Evolutionary conservation across 2,888 invertebrate species (phyloP).

Genomic region (Dolichopus griseipennis): DNA sequence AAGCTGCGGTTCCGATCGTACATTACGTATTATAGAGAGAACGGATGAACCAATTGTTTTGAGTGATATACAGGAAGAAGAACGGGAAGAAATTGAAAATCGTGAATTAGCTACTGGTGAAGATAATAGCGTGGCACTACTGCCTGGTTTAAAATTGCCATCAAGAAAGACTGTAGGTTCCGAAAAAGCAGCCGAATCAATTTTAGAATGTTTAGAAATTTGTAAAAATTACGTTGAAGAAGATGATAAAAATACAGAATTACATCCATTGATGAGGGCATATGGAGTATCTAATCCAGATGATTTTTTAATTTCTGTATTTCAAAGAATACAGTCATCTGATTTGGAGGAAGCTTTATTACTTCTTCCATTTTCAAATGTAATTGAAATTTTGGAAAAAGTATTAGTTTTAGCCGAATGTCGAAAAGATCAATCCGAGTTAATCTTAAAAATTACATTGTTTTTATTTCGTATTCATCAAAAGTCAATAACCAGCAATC

Average conservation of each 20-base stretch:
- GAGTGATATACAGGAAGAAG: constrained; percentile 81
- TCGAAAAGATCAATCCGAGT: constrained; percentile 63
- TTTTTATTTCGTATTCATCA: constrained; percentile 70
- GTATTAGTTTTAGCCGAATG: constrained; percentile 58
- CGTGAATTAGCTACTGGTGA: constrained; percentile 62
- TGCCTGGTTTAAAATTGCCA: constrained; percentile 70
- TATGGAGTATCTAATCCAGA: constrained; percentile 62
- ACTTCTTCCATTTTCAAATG: constrained; percentile 72
- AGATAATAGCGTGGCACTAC: constrained; percentile 57
- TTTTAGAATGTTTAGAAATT: constrained; percentile 83
- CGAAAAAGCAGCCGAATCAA: constrained; percentile 64
- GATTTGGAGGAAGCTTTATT: constrained; percentile 86
- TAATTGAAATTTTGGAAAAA: constrained; percentile 65
- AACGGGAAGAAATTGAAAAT: constrained; percentile 66
- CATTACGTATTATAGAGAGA: constrained; percentile 75
- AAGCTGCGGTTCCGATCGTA: constrained; percentile 79
- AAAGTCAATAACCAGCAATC: constrained; percentile 66
- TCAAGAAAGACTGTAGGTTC: constrained; percentile 59
- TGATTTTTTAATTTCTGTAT: constrained; percentile 71
- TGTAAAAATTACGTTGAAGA: constrained; percentile 51
- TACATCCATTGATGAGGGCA: constrained; percentile 76
- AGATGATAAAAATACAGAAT: constrained; percentile 36
- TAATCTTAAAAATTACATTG: constrained; percentile 64
- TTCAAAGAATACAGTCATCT: constrained; percentile 73
- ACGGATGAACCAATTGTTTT: constrained; percentile 85